Evolutionary conservation across 2,888 invertebrate genomes (phyloP).

Genomic region (Eretmocerus hayati): DNA sequence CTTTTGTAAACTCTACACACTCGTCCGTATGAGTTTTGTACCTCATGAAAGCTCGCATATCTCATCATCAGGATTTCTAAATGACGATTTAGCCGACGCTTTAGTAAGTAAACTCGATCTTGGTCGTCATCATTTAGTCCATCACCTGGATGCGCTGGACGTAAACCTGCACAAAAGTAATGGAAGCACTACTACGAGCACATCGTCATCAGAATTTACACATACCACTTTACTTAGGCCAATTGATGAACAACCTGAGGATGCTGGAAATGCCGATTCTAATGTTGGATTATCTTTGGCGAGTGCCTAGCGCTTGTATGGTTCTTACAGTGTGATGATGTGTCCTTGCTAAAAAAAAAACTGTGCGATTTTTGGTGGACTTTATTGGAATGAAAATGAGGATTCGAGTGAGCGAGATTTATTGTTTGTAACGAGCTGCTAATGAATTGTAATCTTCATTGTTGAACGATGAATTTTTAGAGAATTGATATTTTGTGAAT

Average conservation of each 20-base stretch:
- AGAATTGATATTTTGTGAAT: no score
- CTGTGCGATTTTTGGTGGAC: no score
- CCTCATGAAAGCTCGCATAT: constrained; percentile 43
- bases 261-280: no score
- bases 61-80: constrained; percentile 27
- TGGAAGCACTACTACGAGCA: constrained; percentile 25
- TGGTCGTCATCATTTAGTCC: constrained; percentile 31
- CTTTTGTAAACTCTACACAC: constrained; percentile 67
- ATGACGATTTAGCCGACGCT: constrained; percentile 35
- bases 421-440: no score
- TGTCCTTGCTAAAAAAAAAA: no score
- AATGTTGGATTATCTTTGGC: no score
- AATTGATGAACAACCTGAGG: constrained; percentile 22
- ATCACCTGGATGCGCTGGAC: constrained; percentile 31
- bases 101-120: constrained; percentile 25
- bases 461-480: no score
- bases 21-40: constrained; percentile 50
- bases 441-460: no score
- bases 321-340: no score
- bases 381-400: no score
- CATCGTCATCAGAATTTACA: constrained; percentile 20
- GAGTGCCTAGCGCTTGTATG: no score
- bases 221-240: constrained; percentile 22
- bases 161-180: background rate
- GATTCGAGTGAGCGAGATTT: no score